phyloP scores from a whole-genome alignment of 1,140 invertebrate genomes.

The Saccostrea cuccullata region DNA sequence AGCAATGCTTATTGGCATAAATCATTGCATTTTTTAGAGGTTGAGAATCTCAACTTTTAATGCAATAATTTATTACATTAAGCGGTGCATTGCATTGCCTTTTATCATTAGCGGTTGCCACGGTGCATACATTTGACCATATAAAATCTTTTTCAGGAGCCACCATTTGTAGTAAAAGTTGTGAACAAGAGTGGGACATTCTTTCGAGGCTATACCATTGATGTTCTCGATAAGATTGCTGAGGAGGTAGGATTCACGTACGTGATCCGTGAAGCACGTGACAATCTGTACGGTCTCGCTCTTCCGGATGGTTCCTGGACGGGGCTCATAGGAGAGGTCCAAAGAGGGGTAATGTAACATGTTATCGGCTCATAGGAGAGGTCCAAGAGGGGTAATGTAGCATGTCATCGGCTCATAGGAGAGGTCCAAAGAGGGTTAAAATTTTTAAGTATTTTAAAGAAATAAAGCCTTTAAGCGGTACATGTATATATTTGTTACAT shows the following conservation, averaged over 20 bases:
- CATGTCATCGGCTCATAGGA: no score
- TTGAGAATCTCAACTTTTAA: background rate
- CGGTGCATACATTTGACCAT: background rate
- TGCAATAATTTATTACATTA: background rate
- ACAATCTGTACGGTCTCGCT: conserved; percentile 56
- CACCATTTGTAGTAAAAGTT: conserved; percentile 56
- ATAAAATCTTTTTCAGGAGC: conserved; percentile 48
- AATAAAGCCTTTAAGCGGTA: no score
- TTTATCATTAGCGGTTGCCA: no score
- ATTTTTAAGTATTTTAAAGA: no score
- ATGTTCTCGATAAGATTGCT: conserved; percentile 59
- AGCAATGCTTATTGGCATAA: no score
- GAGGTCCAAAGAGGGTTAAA: no score
- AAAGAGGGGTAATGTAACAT: conserved; percentile 55
- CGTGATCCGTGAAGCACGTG: conserved; percentile 47
- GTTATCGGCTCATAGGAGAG: no score
- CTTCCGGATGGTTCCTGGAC: conserved; percentile 62
- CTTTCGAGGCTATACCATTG: conserved; percentile 63
- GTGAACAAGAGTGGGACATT: conserved; percentile 45
- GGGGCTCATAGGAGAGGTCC: conserved; percentile 63
- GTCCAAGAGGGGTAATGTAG: no score
- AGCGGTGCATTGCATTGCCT: no score
- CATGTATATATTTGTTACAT: no score
- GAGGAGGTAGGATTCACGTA: conserved; percentile 53
- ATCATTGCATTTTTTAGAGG: no score